phyloP scores from a whole-genome alignment of 2,888 invertebrate genomes.

The Ferrisia virgata region DNA sequence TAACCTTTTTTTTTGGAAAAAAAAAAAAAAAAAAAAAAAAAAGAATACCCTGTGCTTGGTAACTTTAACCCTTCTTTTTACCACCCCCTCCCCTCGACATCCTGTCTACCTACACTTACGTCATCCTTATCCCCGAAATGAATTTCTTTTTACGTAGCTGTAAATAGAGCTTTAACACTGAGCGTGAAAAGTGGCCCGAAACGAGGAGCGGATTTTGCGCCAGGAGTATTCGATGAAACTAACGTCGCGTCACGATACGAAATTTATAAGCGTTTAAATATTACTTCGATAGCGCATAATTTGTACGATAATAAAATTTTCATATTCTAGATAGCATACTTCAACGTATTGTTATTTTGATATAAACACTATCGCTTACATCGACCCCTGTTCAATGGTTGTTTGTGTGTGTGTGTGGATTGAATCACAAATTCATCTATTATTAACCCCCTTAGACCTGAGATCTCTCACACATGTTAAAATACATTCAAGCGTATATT shows the following conservation, averaged over 20 bases:
- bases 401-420: too few relatives aligned
- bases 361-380: neutral
- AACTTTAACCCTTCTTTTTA: neutral
- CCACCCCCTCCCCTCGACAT: neutral
- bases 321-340: neutral
- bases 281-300: neutral
- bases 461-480: too few relatives aligned
- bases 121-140: too few relatives aligned
- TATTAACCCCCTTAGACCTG: too few relatives aligned
- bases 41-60: neutral
- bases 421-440: too few relatives aligned
- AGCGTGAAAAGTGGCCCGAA: neutral
- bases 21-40: neutral
- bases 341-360: neutral
- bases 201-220: neutral
- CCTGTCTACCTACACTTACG: too few relatives aligned
- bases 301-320: neutral
- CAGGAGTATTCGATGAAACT: neutral
- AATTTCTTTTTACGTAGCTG: too few relatives aligned
- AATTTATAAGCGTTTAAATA: too few relatives aligned
- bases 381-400: too few relatives aligned
- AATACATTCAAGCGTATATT: too few relatives aligned
- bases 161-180: too few relatives aligned
- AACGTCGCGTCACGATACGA: too few relatives aligned
- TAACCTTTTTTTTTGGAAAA: neutral